Evolutionary conservation across 2,797 vertebrate species (phyloP).

Genomic region (Arrhamphus sclerolepis): DNA sequence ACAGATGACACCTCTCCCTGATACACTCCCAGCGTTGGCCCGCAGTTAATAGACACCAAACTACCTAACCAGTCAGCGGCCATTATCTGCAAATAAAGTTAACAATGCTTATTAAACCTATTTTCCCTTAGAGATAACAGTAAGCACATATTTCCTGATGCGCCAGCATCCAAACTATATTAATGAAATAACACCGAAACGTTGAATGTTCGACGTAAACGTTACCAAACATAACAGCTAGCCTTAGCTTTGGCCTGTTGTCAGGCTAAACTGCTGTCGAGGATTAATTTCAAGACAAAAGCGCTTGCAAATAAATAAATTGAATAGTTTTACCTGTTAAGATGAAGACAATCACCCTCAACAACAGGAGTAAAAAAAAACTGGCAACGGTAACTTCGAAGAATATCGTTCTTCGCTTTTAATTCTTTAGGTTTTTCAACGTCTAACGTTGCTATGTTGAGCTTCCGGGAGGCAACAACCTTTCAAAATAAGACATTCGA

Average conservation of each 20-base stretch:
- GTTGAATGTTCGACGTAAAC: background rate
- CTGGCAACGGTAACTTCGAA: background rate
- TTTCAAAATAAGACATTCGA: conserved; percentile 59
- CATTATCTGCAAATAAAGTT: conserved; percentile 74
- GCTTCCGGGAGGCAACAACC: conserved; percentile 12
- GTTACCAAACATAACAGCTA: conserved; percentile 13
- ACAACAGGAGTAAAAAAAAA: background rate
- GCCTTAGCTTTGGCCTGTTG: conserved; percentile 43
- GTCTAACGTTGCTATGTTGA: conserved; percentile 27
- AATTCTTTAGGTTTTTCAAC: conserved; percentile 36
- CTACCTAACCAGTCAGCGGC: conserved; percentile 95
- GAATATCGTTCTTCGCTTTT: conserved; percentile 2
- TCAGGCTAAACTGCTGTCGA: conserved; percentile 12
- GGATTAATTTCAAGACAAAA: background rate
- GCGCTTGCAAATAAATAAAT: background rate
- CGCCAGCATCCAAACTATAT: background rate
- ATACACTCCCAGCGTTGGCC: conserved; percentile 93
- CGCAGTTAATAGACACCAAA: conserved; percentile 97
- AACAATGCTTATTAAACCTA: background rate
- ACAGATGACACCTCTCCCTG: conserved; percentile 95
- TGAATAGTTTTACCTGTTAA: conserved; percentile 16
- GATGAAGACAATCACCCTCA: background rate
- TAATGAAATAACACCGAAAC: background rate
- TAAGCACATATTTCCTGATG: accelerated
- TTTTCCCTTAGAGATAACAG: accelerated